Conservation (phyloP, 2,113 vertebrate genomes). For the Speoplatyrhinus poulsoni region DNA sequence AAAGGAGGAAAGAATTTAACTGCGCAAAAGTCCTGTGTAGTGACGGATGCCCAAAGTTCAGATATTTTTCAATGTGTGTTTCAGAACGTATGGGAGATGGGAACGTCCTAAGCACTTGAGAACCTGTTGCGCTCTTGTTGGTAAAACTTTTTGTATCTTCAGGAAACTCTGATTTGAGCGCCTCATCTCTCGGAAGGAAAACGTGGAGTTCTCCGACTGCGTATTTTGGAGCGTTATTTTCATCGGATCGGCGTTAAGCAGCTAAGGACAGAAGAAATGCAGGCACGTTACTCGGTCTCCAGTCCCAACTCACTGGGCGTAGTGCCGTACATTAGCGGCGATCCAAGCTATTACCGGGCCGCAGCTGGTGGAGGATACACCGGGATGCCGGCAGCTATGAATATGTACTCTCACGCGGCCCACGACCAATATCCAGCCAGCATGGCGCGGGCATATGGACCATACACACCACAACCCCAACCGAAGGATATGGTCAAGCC, state of each 20-base stretch:
- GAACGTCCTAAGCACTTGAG: conserved; percentile 60
- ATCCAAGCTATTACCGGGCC: conserved; percentile 93
- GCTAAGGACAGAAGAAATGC: conserved; percentile 81
- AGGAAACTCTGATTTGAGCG: conserved; percentile 34
- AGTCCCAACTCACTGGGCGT: conserved; percentile 96
- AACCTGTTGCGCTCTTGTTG: conserved; percentile 35
- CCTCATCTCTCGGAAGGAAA: conserved; percentile 35
- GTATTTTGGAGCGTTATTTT: conserved; percentile 53
- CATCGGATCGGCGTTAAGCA: conserved; percentile 25
- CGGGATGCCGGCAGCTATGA: conserved; percentile 94
- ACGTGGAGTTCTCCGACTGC: conserved; percentile 57
- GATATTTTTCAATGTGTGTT: conserved; percentile 86
- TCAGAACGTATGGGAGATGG: conserved; percentile 73
- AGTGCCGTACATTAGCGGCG: conserved; percentile 94
- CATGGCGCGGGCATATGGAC: conserved; percentile 93
- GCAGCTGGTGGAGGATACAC: conserved; percentile 91
- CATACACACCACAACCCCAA: conserved; percentile 93
- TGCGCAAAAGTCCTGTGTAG: conserved; percentile 92
- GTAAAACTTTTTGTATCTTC: conserved; percentile 17
- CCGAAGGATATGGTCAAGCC: conserved; percentile 98
- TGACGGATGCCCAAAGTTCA: conserved; percentile 95
- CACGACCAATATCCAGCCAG: conserved; percentile 93
- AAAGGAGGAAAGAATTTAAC: conserved; percentile 83
- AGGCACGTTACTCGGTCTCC: conserved; percentile 97
- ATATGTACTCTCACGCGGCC: conserved; percentile 94